Evolutionary conservation across 2,888 invertebrate species (phyloP).

Genomic region (Odontomyia ornata): DNA sequence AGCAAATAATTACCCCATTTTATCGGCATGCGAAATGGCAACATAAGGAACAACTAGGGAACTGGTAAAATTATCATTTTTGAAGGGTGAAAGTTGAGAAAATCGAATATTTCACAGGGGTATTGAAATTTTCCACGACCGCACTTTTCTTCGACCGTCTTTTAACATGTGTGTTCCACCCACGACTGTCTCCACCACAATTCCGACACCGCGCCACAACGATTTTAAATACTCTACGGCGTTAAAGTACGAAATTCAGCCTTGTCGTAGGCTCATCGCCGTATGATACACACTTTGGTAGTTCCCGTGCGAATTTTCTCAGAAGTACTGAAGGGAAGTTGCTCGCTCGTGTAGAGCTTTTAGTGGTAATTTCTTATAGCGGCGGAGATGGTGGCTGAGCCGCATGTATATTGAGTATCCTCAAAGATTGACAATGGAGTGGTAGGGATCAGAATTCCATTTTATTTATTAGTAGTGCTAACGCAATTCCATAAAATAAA

Average conservation of each 20-base stretch:
- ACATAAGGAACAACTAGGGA: background rate
- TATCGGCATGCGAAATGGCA: background rate
- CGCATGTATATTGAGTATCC: too few relatives aligned
- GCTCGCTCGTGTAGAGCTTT: background rate
- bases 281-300: background rate
- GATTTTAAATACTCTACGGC: slow-evolving; percentile 6
- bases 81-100: too few relatives aligned
- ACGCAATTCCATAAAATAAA: slow-evolving; percentile 27
- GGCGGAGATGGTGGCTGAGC: background rate
- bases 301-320: slow-evolving; percentile 23
- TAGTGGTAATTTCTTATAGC: background rate
- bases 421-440: too few relatives aligned
- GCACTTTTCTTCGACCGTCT: background rate
- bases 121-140: background rate
- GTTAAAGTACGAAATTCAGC: slow-evolving; percentile 11
- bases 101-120: too few relatives aligned
- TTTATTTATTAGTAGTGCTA: background rate
- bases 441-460: background rate
- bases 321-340: slow-evolving; percentile 5
- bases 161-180: background rate
- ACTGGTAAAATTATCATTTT: background rate
- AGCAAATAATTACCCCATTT: slow-evolving; percentile 7
- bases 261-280: slow-evolving; percentile 19
- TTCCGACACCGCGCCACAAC: background rate
- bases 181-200: slow-evolving; percentile 28